Conservation (phyloP, 2,888 invertebrate genomes). For the Bellardia bayeri region DNA sequence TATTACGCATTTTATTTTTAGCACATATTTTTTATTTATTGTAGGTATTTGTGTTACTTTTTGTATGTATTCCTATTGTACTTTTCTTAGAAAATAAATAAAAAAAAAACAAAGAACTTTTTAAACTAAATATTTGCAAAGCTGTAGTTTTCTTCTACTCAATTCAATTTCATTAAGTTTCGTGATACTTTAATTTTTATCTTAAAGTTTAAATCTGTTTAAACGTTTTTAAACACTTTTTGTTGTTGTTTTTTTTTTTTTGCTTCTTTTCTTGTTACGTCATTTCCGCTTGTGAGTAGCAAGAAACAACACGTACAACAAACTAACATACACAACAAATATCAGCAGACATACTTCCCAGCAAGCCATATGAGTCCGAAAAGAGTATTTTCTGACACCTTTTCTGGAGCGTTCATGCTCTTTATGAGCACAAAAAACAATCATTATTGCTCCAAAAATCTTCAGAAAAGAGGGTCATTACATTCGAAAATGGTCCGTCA, state of each 20-base stretch:
- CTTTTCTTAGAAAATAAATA: conserved; percentile 15
- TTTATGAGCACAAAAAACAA: too few species aligned
- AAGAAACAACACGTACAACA: conserved; percentile 8
- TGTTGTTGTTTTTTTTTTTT: conserved; percentile 10
- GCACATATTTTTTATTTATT: neutral
- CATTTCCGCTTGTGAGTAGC: conserved; percentile 50
- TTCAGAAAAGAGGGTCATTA: too few species aligned
- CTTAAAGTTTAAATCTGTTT: conserved; percentile 60
- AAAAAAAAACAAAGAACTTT: neutral
- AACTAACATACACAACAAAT: neutral
- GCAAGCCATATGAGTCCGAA: too few species aligned
- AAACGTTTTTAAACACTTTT: conserved; percentile 51
- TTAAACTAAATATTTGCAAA: conserved; percentile 16
- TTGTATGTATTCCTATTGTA: neutral
- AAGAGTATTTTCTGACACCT: too few species aligned
- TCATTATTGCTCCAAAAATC: too few species aligned
- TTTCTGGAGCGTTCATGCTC: too few species aligned
- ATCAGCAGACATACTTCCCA: neutral
- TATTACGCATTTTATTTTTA: neutral
- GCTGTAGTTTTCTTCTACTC: conserved; percentile 6
- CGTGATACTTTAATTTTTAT: conserved; percentile 34
- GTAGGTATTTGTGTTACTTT: neutral
- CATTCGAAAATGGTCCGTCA: too few species aligned
- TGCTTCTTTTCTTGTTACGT: conserved; percentile 49
- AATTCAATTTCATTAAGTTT: conserved; percentile 41